Base-by-base conservation (phyloP, 2,888 invertebrate genomes). In the Amphipoea oculea region DNA sequence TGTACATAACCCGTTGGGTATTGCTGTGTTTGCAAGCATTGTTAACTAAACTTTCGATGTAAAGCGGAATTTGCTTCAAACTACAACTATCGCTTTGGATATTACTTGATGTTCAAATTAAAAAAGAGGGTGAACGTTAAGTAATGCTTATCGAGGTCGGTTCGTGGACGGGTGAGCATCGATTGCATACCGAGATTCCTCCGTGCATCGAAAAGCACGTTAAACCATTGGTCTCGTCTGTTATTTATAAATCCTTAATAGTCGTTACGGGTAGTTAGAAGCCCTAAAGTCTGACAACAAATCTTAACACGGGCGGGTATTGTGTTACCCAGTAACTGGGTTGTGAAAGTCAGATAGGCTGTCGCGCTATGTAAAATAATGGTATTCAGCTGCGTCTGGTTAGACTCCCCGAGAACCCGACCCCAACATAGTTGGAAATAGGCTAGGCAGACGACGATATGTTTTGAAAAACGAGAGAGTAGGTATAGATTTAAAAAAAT, bases 1-100 rank as follows among this genome's bases (percentile, higher is more conserved):
- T 69, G 54, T 76, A 45, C 62, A 79, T 72, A n/a, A 67, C 74
- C 85, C 69, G 68, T 29, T 72, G 79, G 74, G 76, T 77, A 77
- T 60, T 75, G 51, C 29, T 63, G 11, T 67, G 29, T 23, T 69
- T 63, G 60, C 76, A 68, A 78, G 29, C 51, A 66, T 74, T 66
- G 74, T 67, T 67, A 65, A 71, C 45, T 54, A 11, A 72, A 73
- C 69, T 75, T 65, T 73, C 57, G 3, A 73, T 84, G 78, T 76
- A 67, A 65, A 29, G 40, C 29, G 40, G 42, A 76, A 81, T 63
- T 62, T 51, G 29, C 14, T 68, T 54, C 3, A 54, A 6, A 75
- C 12, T 29, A 51, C n/a, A 60, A 66, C 29, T 36, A 71, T 4
- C 11, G 23, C 5, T 63, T 36, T 1, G 17, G 79, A 66, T 79